Base-by-base conservation (phyloP, 2,888 invertebrate genomes). In the Neoaliturus tenellus region DNA sequence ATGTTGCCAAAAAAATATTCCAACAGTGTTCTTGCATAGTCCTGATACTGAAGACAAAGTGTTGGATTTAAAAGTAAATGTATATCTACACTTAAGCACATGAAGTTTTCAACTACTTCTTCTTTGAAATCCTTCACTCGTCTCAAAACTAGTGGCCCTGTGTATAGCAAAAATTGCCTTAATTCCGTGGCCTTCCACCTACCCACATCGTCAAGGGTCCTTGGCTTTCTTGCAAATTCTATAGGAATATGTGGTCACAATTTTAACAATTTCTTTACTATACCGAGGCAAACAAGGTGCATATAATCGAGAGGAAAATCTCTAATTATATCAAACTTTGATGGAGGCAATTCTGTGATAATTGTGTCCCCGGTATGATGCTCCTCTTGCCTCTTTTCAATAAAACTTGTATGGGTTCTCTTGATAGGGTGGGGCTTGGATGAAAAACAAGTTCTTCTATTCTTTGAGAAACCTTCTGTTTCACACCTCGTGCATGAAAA, bases 161-260 rank as follows among this genome's bases (percentile, higher is more conserved):
- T 86, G 81, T 89, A 88, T n/a, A 88, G 80, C n/a, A 89, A 67
- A 85, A 89, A 87, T 39, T 86, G 86, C 20, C 88, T 69, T 55
- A 87, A 88, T 85, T 89, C 89, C 6, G 88, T 88, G 25, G 88
- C 89, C 75, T 89, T 89, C 87, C 88, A 89, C 25, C 87, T 84
- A 6, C 87, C 87, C 8, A 87, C 51, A 48, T 89, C 87, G 82
- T n/a, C 75, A 5, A 89, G 75, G 6, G 87, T 44, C 71, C 89
- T 84, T 4, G 87, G 88, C 84, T 87, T 88, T 48, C 89, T 81
- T 6, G 84, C 84, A 86, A 89, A 89, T 80, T 89, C 88, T 33
- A 12, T 28, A 20, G 85, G 85, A 14, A 83, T 58, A 44, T 20
- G 44, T 88, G 88, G 88, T 20, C 87, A 80, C n/a, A 85, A 58